phyloP scores from a whole-genome alignment of 2,888 invertebrate species.

The Mythimna loreyi region DNA sequence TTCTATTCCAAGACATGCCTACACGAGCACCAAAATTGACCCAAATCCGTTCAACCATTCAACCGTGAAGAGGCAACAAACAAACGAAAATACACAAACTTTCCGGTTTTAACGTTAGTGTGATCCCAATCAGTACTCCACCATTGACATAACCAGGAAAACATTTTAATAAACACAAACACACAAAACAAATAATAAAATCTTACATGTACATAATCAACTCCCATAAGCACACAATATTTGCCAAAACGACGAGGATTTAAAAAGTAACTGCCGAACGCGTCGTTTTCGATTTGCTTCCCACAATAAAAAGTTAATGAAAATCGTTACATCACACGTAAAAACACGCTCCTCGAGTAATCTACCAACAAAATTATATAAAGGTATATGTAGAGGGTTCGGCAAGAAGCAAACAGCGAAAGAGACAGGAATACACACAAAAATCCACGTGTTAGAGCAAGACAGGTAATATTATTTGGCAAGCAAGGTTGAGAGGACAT shows the following conservation, averaged over 20 bases:
- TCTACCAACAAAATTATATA: slow-evolving; percentile 71
- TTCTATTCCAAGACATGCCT: too few relatives aligned
- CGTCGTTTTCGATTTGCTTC: slow-evolving; percentile 37
- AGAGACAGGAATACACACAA: slow-evolving; percentile 46
- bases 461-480: slow-evolving; percentile 69
- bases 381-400: slow-evolving; percentile 48
- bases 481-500: slow-evolving; percentile 68
- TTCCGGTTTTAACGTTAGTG: neutral
- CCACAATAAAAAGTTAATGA: slow-evolving; percentile 58
- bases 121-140: neutral
- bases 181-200: slow-evolving; percentile 39
- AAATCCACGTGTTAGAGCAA: slow-evolving; percentile 54
- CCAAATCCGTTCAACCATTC: too few relatives aligned
- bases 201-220: slow-evolving; percentile 11
- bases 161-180: slow-evolving; percentile 14
- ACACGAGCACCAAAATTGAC: too few relatives aligned
- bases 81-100: neutral
- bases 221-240: slow-evolving; percentile 19
- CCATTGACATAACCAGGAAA: neutral
- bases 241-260: slow-evolving; percentile 32
- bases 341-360: slow-evolving; percentile 64
- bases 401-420: slow-evolving; percentile 68
- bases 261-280: slow-evolving; percentile 42
- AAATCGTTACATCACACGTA: slow-evolving; percentile 64
- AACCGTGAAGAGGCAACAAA: neutral